Percentiles rank a stretch among this genome's conserved stretches.
These are phyloP conservation scores for Crotalus viridis DNA, from an alignment of 2,113 vertebrate species.

Conservation along the genomic window DNA sequence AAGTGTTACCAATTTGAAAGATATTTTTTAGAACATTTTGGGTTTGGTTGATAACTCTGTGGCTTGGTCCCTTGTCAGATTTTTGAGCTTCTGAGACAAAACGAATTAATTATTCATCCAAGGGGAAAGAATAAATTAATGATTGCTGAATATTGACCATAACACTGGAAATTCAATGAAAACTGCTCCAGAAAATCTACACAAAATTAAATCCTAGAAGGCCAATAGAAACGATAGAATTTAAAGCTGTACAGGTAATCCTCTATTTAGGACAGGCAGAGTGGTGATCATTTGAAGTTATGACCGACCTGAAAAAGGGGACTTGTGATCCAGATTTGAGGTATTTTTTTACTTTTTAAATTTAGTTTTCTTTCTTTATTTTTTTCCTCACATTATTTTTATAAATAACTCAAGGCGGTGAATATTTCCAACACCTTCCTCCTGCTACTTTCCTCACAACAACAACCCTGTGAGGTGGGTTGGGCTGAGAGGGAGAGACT, in stretches of 20 bases:
- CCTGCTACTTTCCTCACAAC: background rate
- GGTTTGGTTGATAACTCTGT: background rate
- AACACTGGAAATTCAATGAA: background rate
- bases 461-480: background rate
- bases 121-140: background rate
- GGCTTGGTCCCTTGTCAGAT: background rate
- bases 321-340: background rate
- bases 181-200: background rate
- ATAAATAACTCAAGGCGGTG: background rate
- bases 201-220: background rate
- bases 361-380: background rate
- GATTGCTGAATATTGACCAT: background rate
- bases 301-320: background rate
- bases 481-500: background rate
- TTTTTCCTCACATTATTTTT: background rate
- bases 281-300: background rate
- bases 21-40: background rate
- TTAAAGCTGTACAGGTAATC: background rate
- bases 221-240: background rate
- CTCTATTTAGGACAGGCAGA: background rate
- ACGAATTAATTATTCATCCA: background rate
- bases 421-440: background rate
- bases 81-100: background rate
- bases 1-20: background rate
- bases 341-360: background rate